phyloP scores from a whole-genome alignment of 2,113 vertebrate species.

The Entelurus aequoreus region DNA sequence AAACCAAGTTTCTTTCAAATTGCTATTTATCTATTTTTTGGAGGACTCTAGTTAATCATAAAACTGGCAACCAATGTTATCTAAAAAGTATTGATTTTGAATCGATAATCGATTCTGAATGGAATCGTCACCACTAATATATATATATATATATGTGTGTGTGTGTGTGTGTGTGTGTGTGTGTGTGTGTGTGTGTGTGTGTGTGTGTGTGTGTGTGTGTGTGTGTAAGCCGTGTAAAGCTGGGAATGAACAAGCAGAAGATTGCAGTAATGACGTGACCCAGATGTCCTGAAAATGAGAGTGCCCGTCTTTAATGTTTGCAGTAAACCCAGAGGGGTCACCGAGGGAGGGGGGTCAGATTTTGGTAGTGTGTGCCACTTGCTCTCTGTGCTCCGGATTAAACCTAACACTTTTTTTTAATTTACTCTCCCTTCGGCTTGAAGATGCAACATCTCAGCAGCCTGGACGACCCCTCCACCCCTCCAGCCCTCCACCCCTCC shows the following conservation, averaged over 20 bases:
- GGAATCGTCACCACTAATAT: no score
- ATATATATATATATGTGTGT: background rate
- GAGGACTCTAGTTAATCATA: no score
- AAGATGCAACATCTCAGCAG: slow-evolving; percentile 39
- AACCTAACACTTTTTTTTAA: slow-evolving; percentile 65
- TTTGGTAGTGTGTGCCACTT: slow-evolving; percentile 62
- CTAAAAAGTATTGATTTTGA: no score
- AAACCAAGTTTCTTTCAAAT: no score
- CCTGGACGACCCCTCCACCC: background rate
- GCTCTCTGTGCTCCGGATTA: slow-evolving; percentile 59
- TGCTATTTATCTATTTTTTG: no score
- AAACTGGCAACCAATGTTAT: no score
- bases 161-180: slow-evolving; percentile 11
- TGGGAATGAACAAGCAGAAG: slow-evolving; percentile 70
- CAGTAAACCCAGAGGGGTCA: slow-evolving; percentile 6
- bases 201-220: slow-evolving; percentile 16
- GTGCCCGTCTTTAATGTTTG: slow-evolving; percentile 22
- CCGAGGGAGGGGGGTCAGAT: slow-evolving; percentile 52
- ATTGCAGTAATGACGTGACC: slow-evolving; percentile 69
- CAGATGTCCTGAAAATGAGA: slow-evolving; percentile 73
- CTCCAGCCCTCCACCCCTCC: background rate
- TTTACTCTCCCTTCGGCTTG: slow-evolving; percentile 54
- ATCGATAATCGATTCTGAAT: no score
- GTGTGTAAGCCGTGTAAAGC: slow-evolving; percentile 54
- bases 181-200: slow-evolving; percentile 6